Evolutionary conservation across 2,797 vertebrate species (phyloP), one percentile per base, ranked within the genome.

Genomic region (Labeo calbasu): DNA sequence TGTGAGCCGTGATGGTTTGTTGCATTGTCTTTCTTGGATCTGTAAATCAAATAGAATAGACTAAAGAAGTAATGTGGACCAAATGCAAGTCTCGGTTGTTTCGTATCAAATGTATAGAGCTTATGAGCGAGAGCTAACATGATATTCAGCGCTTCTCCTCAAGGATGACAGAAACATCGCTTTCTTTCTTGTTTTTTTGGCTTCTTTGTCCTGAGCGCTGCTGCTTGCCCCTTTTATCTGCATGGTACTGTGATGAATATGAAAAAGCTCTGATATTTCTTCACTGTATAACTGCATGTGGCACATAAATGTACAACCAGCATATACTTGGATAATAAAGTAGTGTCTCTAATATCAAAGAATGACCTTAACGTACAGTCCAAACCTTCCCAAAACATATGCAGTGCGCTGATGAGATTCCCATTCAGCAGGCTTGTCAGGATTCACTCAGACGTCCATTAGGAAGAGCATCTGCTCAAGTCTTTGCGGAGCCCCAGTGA

Each of bases 401-500:
- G 93, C 92, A 93, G 92, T 91, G 90, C 83, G 89, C 91, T 94
- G 93, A 95, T 94, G 94, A 94, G 93, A 94, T 95, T 94, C 92
- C 94, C 93, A 94, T 94, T 94, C 91, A 90, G 88, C 87, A 90
- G 87, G 92, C 92, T 92, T 93, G 94, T 94, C 93, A 94, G 92
- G 93, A 93, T 94, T 94, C 93, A 93, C 94, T 93, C 93, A 94
- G 92, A 88, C 91, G 85, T 87, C 93, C 91, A 93, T 95, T 94
- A 94, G 92, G 89, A 91, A 91, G 90, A 91, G 93, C 93, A 95
- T 95, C 94, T 94, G 94, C 92, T 95, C 93, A 93, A 93, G 92
- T 93, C 93, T 93, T 93, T 94, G 92, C 91, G 48, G 89, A 90
- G 91, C 92, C 93, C 94, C 92, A 92, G 93, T 94, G 92, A 92